Conservation (phyloP, 92 coral and sea anemone genomes). For the Porites evermanni region DNA sequence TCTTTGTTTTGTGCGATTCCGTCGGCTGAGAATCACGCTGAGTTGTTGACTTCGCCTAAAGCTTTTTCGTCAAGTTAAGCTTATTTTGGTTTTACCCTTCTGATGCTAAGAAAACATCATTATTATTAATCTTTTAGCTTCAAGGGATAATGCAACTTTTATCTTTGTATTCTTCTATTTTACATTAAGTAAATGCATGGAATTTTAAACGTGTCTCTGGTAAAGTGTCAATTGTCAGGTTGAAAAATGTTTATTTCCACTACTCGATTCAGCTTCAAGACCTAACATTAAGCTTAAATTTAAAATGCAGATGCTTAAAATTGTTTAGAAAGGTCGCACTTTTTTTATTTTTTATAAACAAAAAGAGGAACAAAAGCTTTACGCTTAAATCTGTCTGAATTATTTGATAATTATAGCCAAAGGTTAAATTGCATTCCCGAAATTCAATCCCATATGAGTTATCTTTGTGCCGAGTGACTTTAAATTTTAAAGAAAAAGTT, state of each 20-base stretch:
- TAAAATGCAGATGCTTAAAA: not conserved
- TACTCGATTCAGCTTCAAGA: not conserved
- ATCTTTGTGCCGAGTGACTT: not conserved
- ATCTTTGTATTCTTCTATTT: not conserved
- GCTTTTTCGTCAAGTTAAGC: no score
- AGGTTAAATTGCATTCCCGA: slow-evolving; percentile 27
- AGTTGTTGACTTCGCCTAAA: slow-evolving; percentile 1
- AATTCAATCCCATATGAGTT: slow-evolving; percentile 6
- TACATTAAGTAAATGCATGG: slow-evolving; percentile 3
- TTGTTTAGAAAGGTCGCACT: not conserved
- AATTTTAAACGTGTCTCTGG: not conserved
- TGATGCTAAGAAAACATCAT: not conserved
- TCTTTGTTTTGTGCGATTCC: not conserved
- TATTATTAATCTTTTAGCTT: slow-evolving; percentile 1
- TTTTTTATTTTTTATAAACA: slow-evolving; percentile 1
- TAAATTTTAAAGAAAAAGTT: slow-evolving; percentile 1
- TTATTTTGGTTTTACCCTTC: slow-evolving; percentile 1
- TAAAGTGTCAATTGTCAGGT: not conserved
- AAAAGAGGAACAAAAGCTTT: slow-evolving; percentile 9
- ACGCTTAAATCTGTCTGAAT: not conserved
- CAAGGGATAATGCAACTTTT: not conserved
- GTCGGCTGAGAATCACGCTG: slow-evolving; percentile 14
- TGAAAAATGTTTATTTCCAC: not conserved
- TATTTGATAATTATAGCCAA: not conserved
- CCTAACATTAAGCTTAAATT: not conserved